Conservation (phyloP, 2,113 vertebrate species). For the Ptilonorhynchus violaceus region DNA sequence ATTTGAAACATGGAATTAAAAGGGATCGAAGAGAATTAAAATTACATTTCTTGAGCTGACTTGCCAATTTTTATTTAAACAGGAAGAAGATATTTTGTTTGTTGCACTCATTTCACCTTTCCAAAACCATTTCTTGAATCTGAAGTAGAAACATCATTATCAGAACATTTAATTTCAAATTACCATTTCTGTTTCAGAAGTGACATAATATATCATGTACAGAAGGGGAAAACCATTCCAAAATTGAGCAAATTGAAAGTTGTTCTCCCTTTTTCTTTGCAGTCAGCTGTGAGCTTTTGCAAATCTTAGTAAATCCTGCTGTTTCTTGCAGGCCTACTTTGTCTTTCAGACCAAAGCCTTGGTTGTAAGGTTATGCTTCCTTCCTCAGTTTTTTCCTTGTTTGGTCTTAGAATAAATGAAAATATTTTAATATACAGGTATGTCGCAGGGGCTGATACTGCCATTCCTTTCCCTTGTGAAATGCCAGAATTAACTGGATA, state of each 20-base stretch:
- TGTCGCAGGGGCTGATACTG: neutral
- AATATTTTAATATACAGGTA: neutral
- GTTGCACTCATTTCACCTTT: neutral
- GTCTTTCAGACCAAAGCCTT: neutral
- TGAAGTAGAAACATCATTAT: neutral
- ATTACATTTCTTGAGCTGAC: neutral
- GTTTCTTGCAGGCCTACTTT: neutral
- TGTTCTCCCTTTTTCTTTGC: neutral
- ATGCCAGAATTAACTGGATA: neutral
- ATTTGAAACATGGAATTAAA: neutral
- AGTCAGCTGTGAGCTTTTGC: neutral
- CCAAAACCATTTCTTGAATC: neutral
- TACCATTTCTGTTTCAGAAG: neutral
- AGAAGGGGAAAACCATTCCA: neutral
- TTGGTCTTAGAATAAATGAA: neutral
- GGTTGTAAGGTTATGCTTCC: neutral
- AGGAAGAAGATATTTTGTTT: neutral
- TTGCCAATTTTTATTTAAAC: neutral
- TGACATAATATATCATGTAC: rapidly evolving
- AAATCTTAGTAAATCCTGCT: neutral
- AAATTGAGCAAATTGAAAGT: neutral
- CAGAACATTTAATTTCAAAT: neutral
- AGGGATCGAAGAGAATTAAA: neutral
- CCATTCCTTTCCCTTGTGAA: neutral
- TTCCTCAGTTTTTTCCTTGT: neutral